A percentile compares a stretch with the other conserved stretches of the same genome.
phyloP scores from a whole-genome alignment of 1,140 invertebrate species.

The Solen grandis region DNA sequence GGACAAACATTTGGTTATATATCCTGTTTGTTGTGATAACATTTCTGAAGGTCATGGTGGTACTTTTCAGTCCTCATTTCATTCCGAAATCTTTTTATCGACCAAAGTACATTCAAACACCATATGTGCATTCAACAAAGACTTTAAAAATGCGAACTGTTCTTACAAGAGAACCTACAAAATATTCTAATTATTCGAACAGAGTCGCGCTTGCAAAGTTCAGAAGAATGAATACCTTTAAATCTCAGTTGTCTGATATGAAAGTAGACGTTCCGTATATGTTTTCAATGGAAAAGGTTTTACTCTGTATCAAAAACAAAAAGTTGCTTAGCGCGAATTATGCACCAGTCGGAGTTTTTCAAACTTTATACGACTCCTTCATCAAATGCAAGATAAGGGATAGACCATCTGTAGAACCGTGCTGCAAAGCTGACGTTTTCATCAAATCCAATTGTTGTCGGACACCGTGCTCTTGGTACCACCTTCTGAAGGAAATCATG shows the following conservation, averaged over 20 bases:
- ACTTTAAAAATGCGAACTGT: not conserved
- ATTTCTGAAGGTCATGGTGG: not conserved
- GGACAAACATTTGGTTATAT: slow-evolving; percentile 9
- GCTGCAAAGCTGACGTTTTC: too few species aligned
- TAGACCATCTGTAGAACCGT: not conserved
- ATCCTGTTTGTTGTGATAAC: not conserved
- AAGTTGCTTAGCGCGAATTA: not conserved
- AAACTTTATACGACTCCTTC: slow-evolving; percentile 13
- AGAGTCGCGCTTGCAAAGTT: not conserved
- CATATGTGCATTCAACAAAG: not conserved
- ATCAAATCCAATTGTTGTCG: too few species aligned
- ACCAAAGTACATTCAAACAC: not conserved
- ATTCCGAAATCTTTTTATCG: slow-evolving; percentile 19
- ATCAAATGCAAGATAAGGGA: slow-evolving; percentile 7
- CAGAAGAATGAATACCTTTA: not conserved
- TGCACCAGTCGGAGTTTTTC: slow-evolving; percentile 2
- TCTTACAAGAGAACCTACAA: not conserved
- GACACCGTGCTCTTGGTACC: too few species aligned
- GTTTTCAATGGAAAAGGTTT: not conserved
- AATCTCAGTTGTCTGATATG: not conserved
- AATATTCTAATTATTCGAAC: not conserved
- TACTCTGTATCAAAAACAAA: not conserved
- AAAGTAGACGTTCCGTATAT: not conserved
- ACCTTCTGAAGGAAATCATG: too few species aligned
- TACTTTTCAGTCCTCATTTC: slow-evolving; percentile 9